Evolutionary conservation across 1,140 invertebrate genomes (phyloP).

Genomic region (Idris sp.): DNA sequence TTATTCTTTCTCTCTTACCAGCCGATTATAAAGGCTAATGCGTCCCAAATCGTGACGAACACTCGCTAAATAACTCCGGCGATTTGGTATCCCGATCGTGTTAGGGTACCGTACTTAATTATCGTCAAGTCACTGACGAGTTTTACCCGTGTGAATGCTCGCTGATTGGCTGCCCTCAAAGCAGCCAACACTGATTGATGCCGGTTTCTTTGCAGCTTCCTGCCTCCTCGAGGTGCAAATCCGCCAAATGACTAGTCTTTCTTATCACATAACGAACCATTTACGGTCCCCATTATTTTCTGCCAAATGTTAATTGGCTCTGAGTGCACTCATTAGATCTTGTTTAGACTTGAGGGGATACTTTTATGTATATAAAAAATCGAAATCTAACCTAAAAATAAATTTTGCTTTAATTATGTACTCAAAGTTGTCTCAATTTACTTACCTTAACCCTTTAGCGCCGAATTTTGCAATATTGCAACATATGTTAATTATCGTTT

Average conservation of each 20-base stretch:
- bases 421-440: too few relatives aligned
- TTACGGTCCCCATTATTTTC: slow-evolving; percentile 49
- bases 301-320: slow-evolving; percentile 55
- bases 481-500: too few relatives aligned
- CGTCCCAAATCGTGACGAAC: slow-evolving; percentile 14
- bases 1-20: too few relatives aligned
- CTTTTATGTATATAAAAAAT: too few relatives aligned
- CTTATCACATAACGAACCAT: slow-evolving; percentile 42
- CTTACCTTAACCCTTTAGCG: too few relatives aligned
- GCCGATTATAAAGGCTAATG: slow-evolving; percentile 12
- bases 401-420: too few relatives aligned
- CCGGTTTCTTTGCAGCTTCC: slow-evolving; percentile 50
- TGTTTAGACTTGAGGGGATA: neutral
- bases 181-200: slow-evolving; percentile 47
- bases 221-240: slow-evolving; percentile 59
- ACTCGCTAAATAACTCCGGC: slow-evolving; percentile 26
- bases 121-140: slow-evolving; percentile 52
- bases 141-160: slow-evolving; percentile 50
- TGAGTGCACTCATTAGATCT: slow-evolving; percentile 1
- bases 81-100: slow-evolving; percentile 31
- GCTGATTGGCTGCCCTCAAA: slow-evolving; percentile 34
- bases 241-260: slow-evolving; percentile 60
- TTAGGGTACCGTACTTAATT: slow-evolving; percentile 45
- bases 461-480: too few relatives aligned
- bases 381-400: too few relatives aligned